Evolutionary conservation across 2,797 vertebrate genomes (phyloP), one percentile per base, ranked within the genome.

Genomic region (Atherinosoma microstoma): DNA sequence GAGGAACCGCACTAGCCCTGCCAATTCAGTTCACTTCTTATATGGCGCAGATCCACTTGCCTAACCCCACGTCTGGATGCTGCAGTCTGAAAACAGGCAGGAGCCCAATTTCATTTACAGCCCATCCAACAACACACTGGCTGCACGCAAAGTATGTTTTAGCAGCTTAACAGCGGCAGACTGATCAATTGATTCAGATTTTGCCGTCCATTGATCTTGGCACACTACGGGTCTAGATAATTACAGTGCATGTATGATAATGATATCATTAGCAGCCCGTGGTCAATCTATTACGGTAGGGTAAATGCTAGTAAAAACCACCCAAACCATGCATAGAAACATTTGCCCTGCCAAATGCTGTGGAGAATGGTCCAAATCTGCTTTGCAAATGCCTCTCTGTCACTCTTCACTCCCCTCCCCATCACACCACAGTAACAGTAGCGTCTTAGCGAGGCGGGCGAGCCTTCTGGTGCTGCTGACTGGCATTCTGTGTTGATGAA

Each of bases 401-500:
- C 73, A 72, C 66, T 64, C 62, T 54, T 34, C 36, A 6, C 54
- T 42, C 64, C 64, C 62, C 59, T 59, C 80, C 49, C 38, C 64
- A 38, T 70, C 66, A 36, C 68, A 2, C 68, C 79, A 75, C 87
- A 70, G 80, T 67, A 87, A 79, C 83, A 67, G 84, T 75, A 35
- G 64, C 22, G 22, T 24, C 59, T 68, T 64, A 38, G 70, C 73
- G 58, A 70, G 70, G 86, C 58, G 56, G 63, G 34, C n/a, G 30
- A 77, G 84, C 77, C 82, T 72, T 74, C 83, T 84, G 83, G 63
- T 83, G 87, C 84, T 86, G 87, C 86, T 86, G 86, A 84, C 88
- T 87, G 81, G 82, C 75, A 58, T 87, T 86, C 84, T 88, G 88
- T 84, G 90, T 83, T 93, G 93, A 94, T 92, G 87, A 92, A 93